A percentile compares a stretch with the other conserved stretches of the same genome.
Evolutionary conservation across 1,140 invertebrate species (phyloP).

Genomic region (Bombus confusus): DNA sequence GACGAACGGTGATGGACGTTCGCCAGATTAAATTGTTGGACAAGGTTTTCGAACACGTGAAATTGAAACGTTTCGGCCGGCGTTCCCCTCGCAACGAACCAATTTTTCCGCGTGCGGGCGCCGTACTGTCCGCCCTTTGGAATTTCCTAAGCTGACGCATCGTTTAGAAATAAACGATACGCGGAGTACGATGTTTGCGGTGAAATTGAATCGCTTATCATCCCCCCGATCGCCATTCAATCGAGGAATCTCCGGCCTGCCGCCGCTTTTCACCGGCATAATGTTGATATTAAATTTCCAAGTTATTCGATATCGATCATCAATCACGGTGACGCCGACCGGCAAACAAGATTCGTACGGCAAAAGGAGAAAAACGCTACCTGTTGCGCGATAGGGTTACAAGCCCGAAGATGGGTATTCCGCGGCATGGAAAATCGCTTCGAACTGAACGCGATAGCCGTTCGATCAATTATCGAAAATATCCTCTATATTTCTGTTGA

Average conservation of each 20-base stretch:
- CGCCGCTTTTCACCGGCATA: not conserved
- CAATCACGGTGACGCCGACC: constrained; percentile 38
- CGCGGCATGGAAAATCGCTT: not conserved
- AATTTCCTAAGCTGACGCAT: not conserved
- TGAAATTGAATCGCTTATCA: constrained; percentile 27
- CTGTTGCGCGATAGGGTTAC: constrained; percentile 61
- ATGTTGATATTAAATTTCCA: constrained; percentile 41
- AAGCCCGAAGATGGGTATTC: constrained; percentile 29
- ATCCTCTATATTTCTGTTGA: not conserved
- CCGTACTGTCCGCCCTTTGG: not conserved
- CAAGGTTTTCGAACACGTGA: constrained; percentile 13
- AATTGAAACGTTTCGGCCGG: constrained; percentile 7
- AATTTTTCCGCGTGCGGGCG: not conserved
- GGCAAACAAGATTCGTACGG: constrained; percentile 43
- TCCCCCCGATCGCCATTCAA: constrained; percentile 1
- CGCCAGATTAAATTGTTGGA: constrained; percentile 54
- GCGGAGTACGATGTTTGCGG: not conserved
- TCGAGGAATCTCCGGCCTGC: constrained; percentile 9
- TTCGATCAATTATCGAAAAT: not conserved
- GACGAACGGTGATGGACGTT: constrained; percentile 46
- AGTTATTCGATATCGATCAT: constrained; percentile 52
- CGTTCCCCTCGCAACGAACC: no score
- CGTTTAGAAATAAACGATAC: not conserved
- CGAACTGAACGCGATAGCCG: not conserved
- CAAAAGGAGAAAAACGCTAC: constrained; percentile 54